Conservation (phyloP, 2,888 invertebrate genomes). For the Microctonus brassicae region DNA sequence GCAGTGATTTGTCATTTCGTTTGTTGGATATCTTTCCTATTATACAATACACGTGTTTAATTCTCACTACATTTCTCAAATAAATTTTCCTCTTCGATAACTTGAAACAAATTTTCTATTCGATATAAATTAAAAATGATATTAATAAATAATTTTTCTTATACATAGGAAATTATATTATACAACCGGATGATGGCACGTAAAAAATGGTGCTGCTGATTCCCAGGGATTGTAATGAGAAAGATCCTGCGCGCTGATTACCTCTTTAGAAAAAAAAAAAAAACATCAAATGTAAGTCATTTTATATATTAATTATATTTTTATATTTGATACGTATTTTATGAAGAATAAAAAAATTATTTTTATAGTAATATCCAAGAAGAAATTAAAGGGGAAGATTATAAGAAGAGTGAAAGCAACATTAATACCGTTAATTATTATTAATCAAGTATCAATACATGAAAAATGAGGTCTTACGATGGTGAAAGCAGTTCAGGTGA, state of each 20-base stretch:
- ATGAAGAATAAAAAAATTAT: too few species aligned
- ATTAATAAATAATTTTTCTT: background rate
- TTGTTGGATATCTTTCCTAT: background rate
- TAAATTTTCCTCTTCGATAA: background rate
- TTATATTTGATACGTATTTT: too few species aligned
- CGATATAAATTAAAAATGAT: background rate
- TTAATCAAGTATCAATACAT: background rate
- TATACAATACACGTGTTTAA: background rate
- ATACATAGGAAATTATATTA: background rate
- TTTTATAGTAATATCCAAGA: too few species aligned
- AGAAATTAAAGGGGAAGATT: background rate
- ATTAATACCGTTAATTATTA: background rate
- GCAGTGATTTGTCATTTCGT: slow-evolving; percentile 55
- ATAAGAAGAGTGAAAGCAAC: background rate
- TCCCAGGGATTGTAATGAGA: background rate
- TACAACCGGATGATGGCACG: background rate
- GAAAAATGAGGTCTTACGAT: slow-evolving; percentile 67
- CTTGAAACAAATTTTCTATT: background rate
- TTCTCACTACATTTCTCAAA: background rate
- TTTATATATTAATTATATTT: too few species aligned
- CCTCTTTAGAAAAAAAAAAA: background rate
- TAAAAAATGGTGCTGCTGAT: slow-evolving; percentile 16
- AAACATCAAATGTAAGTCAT: background rate
- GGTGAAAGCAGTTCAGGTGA: slow-evolving; percentile 68
- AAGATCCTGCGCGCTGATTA: slow-evolving; percentile 4